Base-by-base conservation (phyloP, 92 coral and sea anemone species). In the Pocillopora grandis region DNA sequence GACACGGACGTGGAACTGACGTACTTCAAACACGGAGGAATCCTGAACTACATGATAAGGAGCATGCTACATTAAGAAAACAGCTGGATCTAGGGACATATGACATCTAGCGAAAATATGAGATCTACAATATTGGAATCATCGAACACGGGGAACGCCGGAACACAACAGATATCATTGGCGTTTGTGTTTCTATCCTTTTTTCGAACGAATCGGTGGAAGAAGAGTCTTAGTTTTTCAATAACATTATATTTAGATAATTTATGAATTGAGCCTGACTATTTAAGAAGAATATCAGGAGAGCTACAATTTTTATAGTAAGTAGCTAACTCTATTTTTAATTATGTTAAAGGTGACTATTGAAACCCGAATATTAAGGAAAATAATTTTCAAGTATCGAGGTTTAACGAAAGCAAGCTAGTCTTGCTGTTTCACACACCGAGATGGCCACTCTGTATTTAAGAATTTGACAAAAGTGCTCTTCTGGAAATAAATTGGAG, bases 1-100 rank as follows among this genome's bases (percentile, higher is more conserved):
- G 99, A 97, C 84, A 97, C 99, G 0, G 99, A 97, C 62, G 97
- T 97, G 36, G 99, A 97, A 87, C 80, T 97, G 75, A 83, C 89
- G 68, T 97, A 92, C 90, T 97, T 92, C 90, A 93, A 91, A 76
- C 91, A 97, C 73, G 99, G 99, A 42, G 99, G 99, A 61, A 97
- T 97, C 61, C 86, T 97, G 67, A 97, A 97, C 88, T 97, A 92
- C 90, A 97, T 97, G 99, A 97, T 97, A 66, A 90, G 99, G 87
- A 84, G 98, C 81, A 94, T 97, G 98, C 90, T 93, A 56, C 61
- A 86, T 57, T 85, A 72, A 80, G 52, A 58, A n/a, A 5, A 36
- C 88, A 62, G 81, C 85, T 77, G 81, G 71, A 63, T 27, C 31
- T 27, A 27, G 31, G 31, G 31, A 27, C 31, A 27, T 27, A 27